These are phyloP conservation scores for Azemiops feae DNA, from an alignment of 2,113 vertebrate species.

Conservation along the genomic window DNA sequence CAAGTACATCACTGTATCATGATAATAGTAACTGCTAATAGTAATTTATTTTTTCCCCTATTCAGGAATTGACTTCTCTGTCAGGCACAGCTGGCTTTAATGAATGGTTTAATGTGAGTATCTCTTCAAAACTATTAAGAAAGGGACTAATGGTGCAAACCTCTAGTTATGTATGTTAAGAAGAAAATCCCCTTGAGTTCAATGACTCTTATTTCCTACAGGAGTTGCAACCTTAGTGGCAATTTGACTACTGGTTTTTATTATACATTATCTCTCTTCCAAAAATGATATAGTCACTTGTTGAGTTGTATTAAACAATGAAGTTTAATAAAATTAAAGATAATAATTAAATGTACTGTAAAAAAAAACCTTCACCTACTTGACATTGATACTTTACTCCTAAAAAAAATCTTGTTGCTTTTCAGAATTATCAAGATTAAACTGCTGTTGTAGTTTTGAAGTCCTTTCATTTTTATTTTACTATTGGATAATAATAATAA, in stretches of 20 bases:
- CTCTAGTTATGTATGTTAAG: background rate
- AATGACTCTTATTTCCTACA: background rate
- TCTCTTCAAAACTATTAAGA: background rate
- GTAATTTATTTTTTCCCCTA: constrained; percentile 34
- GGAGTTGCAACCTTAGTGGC: background rate
- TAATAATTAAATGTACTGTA: background rate
- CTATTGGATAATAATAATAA: background rate
- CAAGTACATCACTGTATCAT: background rate
- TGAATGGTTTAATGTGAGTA: constrained; percentile 84
- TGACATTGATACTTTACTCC: background rate
- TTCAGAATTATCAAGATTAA: background rate
- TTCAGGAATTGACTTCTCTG: constrained; percentile 81
- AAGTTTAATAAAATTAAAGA: background rate
- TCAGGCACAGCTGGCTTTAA: constrained; percentile 77
- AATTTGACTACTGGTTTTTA: background rate
- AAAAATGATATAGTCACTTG: background rate
- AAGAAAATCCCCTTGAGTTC: background rate
- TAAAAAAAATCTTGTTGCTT: background rate
- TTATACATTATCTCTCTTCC: background rate
- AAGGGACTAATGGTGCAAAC: background rate
- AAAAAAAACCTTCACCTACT: background rate
- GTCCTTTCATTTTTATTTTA: background rate
- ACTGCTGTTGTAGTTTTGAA: background rate
- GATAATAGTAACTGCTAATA: background rate
- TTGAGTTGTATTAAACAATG: background rate